Conservation (phyloP, 2,888 invertebrate genomes). For the Archips xylosteana region DNA sequence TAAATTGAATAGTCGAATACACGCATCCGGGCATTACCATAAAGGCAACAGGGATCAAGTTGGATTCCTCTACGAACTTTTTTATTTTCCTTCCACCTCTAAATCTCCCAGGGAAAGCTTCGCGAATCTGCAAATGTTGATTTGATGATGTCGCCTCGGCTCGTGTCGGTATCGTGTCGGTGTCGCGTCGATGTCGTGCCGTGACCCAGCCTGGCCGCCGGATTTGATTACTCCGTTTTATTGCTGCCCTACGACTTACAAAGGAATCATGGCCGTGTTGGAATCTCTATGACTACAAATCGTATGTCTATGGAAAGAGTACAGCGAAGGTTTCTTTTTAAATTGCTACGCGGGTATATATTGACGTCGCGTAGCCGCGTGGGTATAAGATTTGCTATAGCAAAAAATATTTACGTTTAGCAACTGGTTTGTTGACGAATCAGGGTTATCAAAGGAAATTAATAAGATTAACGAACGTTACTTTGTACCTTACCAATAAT, state of each 20-base stretch:
- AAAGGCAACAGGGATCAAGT: conserved; percentile 84
- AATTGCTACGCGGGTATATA: conserved; percentile 19
- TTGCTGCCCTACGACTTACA: conserved; percentile 35
- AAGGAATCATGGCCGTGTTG: conserved; percentile 31
- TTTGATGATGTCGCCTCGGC: conserved; percentile 78
- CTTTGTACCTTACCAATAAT: too few relatives aligned
- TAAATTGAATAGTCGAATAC: conserved; percentile 86
- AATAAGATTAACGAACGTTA: too few relatives aligned
- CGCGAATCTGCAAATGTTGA: conserved; percentile 86
- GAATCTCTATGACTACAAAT: conserved; percentile 39
- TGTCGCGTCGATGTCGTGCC: conserved; percentile 42
- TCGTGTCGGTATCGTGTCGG: conserved; percentile 48
- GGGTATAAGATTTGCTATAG: background rate
- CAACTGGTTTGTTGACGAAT: too few relatives aligned
- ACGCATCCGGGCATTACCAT: conserved; percentile 85
- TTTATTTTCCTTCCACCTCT: conserved; percentile 86
- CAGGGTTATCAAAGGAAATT: too few relatives aligned
- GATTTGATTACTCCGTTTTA: conserved; percentile 54
- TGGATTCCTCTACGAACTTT: conserved; percentile 85
- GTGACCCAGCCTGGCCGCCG: conserved; percentile 27
- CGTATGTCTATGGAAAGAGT: conserved; percentile 26
- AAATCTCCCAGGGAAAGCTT: conserved; percentile 84
- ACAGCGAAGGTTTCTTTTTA: conserved; percentile 20
- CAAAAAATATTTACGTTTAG: background rate
- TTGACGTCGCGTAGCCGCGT: background rate